These are phyloP conservation scores for Dolomedes plantarius DNA, from an alignment of 2,888 invertebrate genomes.

Conservation along the genomic window DNA sequence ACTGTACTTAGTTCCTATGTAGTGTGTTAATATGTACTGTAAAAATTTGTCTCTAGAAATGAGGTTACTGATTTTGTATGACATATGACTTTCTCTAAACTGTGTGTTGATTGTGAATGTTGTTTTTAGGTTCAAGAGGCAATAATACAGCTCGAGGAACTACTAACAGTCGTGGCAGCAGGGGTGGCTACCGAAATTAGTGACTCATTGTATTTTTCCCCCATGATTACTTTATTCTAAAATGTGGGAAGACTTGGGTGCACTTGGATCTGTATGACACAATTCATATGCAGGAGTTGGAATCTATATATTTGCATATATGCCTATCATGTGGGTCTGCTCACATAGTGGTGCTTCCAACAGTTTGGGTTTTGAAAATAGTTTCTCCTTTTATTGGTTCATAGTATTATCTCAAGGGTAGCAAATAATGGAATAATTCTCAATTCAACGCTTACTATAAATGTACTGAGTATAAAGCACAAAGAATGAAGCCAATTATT, in stretches of 20 bases:
- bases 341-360: conserved; percentile 65
- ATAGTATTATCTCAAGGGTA: background rate
- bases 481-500: background rate
- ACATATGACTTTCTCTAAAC: no score
- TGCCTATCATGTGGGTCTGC: conserved; percentile 32
- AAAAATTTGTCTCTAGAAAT: no score
- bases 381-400: background rate
- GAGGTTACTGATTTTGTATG: no score
- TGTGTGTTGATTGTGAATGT: no score
- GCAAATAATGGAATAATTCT: no score
- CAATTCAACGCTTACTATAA: no score
- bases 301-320: conserved; percentile 12
- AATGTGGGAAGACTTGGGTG: conserved; percentile 37
- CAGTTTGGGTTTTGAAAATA: conserved; percentile 4
- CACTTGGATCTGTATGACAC: conserved; percentile 8
- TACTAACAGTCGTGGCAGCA: conserved; percentile 34
- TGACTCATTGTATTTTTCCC: conserved; percentile 1
- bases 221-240: conserved; percentile 11
- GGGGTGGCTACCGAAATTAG: conserved; percentile 55
- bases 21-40: no score
- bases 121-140: conserved; percentile 42
- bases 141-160: conserved; percentile 26
- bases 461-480: background rate
- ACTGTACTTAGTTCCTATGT: no score
- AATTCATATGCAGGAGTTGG: conserved; percentile 8